Base-by-base conservation (phyloP, 2,888 invertebrate species). In the Neoaliturus tenellus region DNA sequence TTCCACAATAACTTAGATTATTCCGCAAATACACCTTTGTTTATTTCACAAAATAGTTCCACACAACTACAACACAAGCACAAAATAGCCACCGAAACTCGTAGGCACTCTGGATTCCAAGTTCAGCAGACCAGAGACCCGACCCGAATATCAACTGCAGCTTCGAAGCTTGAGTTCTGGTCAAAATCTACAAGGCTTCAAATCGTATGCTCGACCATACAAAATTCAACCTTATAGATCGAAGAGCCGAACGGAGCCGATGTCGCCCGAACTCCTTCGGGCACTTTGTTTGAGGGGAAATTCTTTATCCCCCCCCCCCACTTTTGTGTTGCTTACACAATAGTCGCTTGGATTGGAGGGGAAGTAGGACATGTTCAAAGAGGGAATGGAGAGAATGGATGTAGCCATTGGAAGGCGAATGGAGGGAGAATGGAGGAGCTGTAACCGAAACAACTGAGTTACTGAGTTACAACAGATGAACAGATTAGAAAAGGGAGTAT, bases 181-280 rank as follows among this genome's bases (percentile, higher is more conserved):
- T 35, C 33, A n/a, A 39, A 69, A 35, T 3, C 69, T 20, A 69
- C 39, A 69, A 69, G 69, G 23, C 69, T 39, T 39, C 23, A 69
- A 69, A 69, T 69, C 69, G 69, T 39, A 39, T 69, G 69, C 69
- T 6, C 23, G 39, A n/a, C 23, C n/a, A 39, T 33, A 39, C 69
- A 39, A 69, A 69, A 39, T 23, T 69, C 35, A 69, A 35, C 69
- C 69, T 39, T 69, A 69, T 35, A 39, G 69, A 69, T 69, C 69
- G 35, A 20, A n/a, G 2, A 2, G 69, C n/a, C 69, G 35, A 69
- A 39, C 10, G 31, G 20, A 62, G 28, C 25, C 62, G 62, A 62
- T 58, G 25, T 12, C 20, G n/a, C 35, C 69, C 69, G 69, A 69
- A 20, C 69, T n/a, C 12, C 6, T 14, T 39, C n/a, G 39, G 39